Evolutionary conservation across 2,888 invertebrate genomes (phyloP), one percentile per base, ranked within the genome.

Genomic region (Tipula unca): DNA sequence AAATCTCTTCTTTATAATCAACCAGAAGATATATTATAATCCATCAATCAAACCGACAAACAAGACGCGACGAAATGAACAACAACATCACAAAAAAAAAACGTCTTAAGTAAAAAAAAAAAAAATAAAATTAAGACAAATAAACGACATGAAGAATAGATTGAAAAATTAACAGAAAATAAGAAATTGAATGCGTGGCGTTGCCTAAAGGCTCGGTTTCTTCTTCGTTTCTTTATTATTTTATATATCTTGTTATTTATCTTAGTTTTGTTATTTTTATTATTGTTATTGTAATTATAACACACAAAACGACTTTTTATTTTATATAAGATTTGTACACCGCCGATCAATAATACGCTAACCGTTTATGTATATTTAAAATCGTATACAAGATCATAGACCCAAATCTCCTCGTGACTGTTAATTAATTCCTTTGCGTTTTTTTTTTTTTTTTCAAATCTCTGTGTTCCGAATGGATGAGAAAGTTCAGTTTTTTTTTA

Each of bases 1-100:
- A 69, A 69, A 69, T 69, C 69, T 69, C 69, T 69, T 69, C 69
- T 69, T 69, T 69, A 69, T 69, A 69, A 69, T 69, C 69, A 69
- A 69, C 69, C 69, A 69, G 69, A 69, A 69, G 69, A 69, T 69
- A 69, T 69, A 69, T 69, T 69, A 69, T 69, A 69, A 69, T 69
- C 69, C 69, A 69, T 69, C 69, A 69, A 69, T 69, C 69, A 69
- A 69, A 69, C 69, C 69, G 69, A 69, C 69, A 69, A 69, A 69
- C 69, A 69, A 69, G 69, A 69, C 69, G 69, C 69, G 69, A 69
- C 69, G 69, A 69, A 69, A 69, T 69, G 69, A 69, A 25, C 69
- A 69, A 69, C 69, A 69, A 69, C 20, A 69, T 69, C 69, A 32
- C 32, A 32, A 25, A n/a, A 69, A 69, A 39, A 69, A 69, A 69